phyloP scores from a whole-genome alignment of 2,797 vertebrate genomes.

The Argentina silus region DNA sequence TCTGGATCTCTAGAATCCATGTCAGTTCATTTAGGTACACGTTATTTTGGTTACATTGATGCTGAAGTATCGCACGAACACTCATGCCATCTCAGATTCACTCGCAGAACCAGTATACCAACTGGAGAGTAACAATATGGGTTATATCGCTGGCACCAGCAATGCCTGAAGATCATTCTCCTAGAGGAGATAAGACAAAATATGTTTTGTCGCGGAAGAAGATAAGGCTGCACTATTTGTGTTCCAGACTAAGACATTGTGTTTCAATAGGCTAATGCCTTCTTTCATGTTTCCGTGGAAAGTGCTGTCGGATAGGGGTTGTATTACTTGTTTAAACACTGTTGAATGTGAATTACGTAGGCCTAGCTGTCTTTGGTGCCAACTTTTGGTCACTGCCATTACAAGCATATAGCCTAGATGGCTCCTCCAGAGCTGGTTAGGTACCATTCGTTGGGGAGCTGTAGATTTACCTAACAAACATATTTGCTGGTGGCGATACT shows the following conservation, averaged over 20 bases:
- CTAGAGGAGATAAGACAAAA: not conserved
- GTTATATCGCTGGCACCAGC: not conserved
- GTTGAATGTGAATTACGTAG: no score
- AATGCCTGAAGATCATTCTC: not conserved
- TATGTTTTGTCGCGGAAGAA: no score
- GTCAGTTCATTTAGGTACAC: not conserved
- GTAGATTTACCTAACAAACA: constrained; percentile 17
- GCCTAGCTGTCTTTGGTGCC: no score
- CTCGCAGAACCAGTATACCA: not conserved
- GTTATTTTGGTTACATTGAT: not conserved
- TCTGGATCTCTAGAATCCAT: no score
- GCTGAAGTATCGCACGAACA: no score
- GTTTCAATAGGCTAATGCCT: no score
- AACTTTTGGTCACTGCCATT: no score
- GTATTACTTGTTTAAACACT: no score
- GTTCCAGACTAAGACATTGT: no score
- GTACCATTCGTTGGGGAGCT: not conserved
- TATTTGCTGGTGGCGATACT: not conserved
- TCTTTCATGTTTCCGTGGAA: no score
- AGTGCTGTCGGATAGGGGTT: no score
- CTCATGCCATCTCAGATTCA: not conserved
- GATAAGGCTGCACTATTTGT: not conserved
- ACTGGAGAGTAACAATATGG: not conserved
- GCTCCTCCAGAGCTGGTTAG: not conserved
- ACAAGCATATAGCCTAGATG: no score